phyloP scores from a whole-genome alignment of 2,113 vertebrate genomes.

The Thoracochromis brauschi region DNA sequence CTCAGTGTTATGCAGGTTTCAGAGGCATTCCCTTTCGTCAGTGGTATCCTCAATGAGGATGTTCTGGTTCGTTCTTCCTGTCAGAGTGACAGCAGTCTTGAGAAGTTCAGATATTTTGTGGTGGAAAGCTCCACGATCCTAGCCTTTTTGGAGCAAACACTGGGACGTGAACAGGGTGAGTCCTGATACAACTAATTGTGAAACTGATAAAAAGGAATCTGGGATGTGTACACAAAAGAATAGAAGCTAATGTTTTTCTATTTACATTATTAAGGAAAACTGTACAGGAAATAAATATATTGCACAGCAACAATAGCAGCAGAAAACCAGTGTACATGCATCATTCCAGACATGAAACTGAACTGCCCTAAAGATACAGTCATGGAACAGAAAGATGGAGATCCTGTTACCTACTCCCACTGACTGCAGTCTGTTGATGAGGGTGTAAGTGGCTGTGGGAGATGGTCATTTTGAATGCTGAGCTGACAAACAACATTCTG shows the following conservation, averaged over 20 bases:
- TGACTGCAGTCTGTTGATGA: not conserved
- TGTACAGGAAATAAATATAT: not conserved
- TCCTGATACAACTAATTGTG: not conserved
- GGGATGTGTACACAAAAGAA: not conserved
- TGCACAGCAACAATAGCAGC: not conserved
- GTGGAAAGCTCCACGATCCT: conserved; percentile 88
- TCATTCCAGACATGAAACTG: not conserved
- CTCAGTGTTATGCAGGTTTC: conserved; percentile 90
- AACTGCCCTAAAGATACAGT: not conserved
- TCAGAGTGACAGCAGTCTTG: conserved; percentile 75
- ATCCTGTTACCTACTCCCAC: not conserved
- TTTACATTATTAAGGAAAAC: not conserved
- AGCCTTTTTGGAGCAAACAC: conserved; percentile 84
- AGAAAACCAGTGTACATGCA: not conserved
- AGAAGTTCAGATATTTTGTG: conserved; percentile 84
- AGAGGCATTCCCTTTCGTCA: conserved; percentile 80
- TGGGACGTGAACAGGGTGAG: conserved; percentile 76
- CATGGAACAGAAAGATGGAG: not conserved
- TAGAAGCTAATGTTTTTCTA: not conserved
- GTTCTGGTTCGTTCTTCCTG: conserved; percentile 78
- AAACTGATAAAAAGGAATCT: not conserved
- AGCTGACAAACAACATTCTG: not conserved
- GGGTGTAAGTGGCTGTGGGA: not conserved
- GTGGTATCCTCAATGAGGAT: conserved; percentile 80
- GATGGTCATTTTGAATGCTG: not conserved